Evolutionary conservation across 2,888 invertebrate genomes (phyloP).

Genomic region (Protophormia terraenovae): DNA sequence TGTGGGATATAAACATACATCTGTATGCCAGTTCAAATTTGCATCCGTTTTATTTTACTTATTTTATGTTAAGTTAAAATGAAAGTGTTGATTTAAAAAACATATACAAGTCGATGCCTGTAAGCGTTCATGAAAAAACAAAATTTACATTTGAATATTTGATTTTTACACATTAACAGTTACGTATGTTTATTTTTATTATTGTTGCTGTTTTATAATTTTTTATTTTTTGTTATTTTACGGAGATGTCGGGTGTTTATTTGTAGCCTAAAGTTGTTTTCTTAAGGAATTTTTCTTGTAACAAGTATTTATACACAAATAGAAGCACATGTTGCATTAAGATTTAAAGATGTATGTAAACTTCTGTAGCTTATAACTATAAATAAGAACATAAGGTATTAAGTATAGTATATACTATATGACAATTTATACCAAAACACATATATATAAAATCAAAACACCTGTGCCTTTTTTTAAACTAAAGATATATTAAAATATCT

Average conservation of each 20-base stretch:
- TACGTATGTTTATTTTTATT: neutral
- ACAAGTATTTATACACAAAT: neutral
- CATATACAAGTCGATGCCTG: too few relatives aligned
- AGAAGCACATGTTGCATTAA: slow-evolving; percentile 1
- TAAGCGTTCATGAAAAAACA: neutral
- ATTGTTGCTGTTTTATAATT: neutral
- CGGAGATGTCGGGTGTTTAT: slow-evolving; percentile 23
- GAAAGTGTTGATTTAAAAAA: too few relatives aligned
- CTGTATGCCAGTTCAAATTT: too few relatives aligned
- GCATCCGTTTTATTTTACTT: too few relatives aligned
- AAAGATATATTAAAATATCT: too few relatives aligned
- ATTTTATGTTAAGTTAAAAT: too few relatives aligned
- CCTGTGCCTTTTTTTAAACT: neutral
- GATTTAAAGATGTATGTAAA: neutral
- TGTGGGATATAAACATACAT: too few relatives aligned
- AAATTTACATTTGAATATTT: neutral
- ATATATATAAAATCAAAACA: neutral
- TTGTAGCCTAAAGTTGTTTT: slow-evolving; percentile 1
- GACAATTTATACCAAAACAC: too few relatives aligned
- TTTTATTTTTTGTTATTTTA: neutral
- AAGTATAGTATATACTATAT: neutral
- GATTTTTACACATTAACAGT: neutral
- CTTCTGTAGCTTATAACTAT: neutral
- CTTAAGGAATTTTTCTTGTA: neutral
- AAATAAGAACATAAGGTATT: neutral